These are phyloP conservation scores for Rhadinocentrus ornatus DNA, from an alignment of 2,797 vertebrate genomes.

Conservation along the genomic window DNA sequence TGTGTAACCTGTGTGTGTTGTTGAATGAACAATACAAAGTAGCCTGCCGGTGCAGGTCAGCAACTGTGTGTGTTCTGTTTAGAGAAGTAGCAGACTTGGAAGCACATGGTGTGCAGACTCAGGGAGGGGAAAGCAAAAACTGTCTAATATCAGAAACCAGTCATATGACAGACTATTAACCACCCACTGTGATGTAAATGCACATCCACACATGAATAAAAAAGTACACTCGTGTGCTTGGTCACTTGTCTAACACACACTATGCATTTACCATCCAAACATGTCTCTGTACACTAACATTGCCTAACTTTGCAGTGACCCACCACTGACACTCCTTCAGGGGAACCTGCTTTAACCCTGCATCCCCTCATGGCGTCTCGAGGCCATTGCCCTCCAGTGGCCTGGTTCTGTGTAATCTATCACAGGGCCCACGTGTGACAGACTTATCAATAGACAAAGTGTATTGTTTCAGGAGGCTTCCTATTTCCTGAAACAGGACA, in stretches of 20 bases:
- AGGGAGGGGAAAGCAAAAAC: slow-evolving; percentile 29
- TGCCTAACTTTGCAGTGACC: slow-evolving; percentile 62
- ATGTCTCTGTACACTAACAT: slow-evolving; percentile 22
- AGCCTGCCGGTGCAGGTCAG: slow-evolving; percentile 26
- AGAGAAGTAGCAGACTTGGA: slow-evolving; percentile 12
- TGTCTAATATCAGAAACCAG: slow-evolving; percentile 40
- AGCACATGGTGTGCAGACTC: slow-evolving; percentile 31
- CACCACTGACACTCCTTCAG: slow-evolving; percentile 49
- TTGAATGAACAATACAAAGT: slow-evolving; percentile 6
- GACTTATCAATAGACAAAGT: slow-evolving; percentile 74
- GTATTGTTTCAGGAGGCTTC: slow-evolving; percentile 84
- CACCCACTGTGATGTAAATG: slow-evolving; percentile 7
- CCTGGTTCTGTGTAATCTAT: slow-evolving; percentile 56
- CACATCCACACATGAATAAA: slow-evolving; percentile 15
- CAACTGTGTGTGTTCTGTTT: slow-evolving; percentile 26
- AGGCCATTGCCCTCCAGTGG: slow-evolving; percentile 16
- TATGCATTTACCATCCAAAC: slow-evolving; percentile 27
- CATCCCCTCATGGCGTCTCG: slow-evolving; percentile 38
- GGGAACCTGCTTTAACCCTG: slow-evolving; percentile 38
- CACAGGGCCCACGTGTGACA: slow-evolving; percentile 69
- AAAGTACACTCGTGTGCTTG: slow-evolving; percentile 1
- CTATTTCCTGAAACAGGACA: slow-evolving; percentile 79
- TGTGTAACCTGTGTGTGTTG: background rate
- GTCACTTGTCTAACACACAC: slow-evolving; percentile 13
- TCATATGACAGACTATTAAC: slow-evolving; percentile 35